Conservation (phyloP, 2,797 vertebrate species). For the Neostethus bicornis region DNA sequence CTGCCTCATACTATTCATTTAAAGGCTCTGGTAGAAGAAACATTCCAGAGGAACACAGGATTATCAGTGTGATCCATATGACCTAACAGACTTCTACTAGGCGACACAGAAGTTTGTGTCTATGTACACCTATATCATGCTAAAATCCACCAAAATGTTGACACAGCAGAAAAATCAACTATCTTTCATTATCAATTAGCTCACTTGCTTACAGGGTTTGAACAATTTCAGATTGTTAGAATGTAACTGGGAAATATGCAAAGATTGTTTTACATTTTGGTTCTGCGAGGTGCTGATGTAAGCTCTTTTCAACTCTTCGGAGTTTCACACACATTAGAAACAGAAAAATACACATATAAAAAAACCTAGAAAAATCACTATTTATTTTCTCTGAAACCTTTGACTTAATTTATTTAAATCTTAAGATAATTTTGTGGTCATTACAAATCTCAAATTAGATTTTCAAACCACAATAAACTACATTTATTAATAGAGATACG, state of each 20-base stretch:
- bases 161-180: slow-evolving; percentile 54
- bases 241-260: slow-evolving; percentile 46
- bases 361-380: too few relatives aligned
- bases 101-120: slow-evolving; percentile 55
- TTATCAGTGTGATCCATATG: slow-evolving; percentile 62
- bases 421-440: too few relatives aligned
- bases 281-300: slow-evolving; percentile 32
- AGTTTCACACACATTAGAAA: slow-evolving; percentile 28
- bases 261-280: slow-evolving; percentile 9
- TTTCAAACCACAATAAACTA: not conserved
- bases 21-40: slow-evolving; percentile 69
- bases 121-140: slow-evolving; percentile 39
- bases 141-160: slow-evolving; percentile 69
- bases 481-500: not conserved
- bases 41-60: slow-evolving; percentile 74
- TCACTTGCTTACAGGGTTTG: slow-evolving; percentile 37
- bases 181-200: slow-evolving; percentile 58
- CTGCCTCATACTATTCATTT: slow-evolving; percentile 54
- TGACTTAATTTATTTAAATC: too few relatives aligned
- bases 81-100: slow-evolving; percentile 68
- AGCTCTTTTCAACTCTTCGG: slow-evolving; percentile 32
- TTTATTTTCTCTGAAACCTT: too few relatives aligned
- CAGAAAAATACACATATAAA: slow-evolving; percentile 17
- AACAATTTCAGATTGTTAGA: slow-evolving; percentile 32
- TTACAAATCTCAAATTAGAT: too few relatives aligned